Base-by-base conservation (phyloP, 2,888 invertebrate species). In the Ennomos fuscantarius region DNA sequence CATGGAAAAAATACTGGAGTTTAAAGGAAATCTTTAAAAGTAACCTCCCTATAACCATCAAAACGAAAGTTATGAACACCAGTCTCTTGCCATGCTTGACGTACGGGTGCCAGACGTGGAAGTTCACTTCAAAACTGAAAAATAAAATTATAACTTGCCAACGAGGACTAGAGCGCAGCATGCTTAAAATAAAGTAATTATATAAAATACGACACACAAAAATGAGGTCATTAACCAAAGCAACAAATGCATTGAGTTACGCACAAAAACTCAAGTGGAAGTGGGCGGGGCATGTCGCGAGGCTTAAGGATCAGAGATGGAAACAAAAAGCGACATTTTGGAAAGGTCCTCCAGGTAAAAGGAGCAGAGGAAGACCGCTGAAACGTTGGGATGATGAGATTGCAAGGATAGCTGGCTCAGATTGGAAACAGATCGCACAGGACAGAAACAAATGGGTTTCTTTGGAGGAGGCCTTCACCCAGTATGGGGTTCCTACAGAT, bases 1-100 rank as follows among this genome's bases (percentile, higher is more conserved):
- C 51, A 1, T 63, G 59, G 56, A 63, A 63, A 32, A 63, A 56
- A 34, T 60, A 40, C 12, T 60, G 62, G 62, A 54, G 45, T 32
- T 9, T 54, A 8, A 62, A 59, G 44, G 49, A 59, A 41, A 48
- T 62, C 9, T 46, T 62, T 9, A 62, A 62, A 39, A 46, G 58
- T 9, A 52, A 55, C 32, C 51, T 58, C 46, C 52, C 53, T 1
- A 51, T 32, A 9, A 32, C 61, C 47, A 5, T 47, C 1, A 62
- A 59, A 51, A 53, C 37, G 9, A 55, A 50, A 47, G 35, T 55
- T 9, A 35, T 44, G 35, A 35, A 46, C 11, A 41, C 41, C 6
- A 31, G 46, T 15, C 40, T 46, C 9, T 9, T 53, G 15, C 46
- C 53, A 2, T 53, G 53, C 32, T 11, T 53, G 10, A 33, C 12